Evolutionary conservation across 2,113 vertebrate species (phyloP).

Genomic region (Nycticebus coucang): DNA sequence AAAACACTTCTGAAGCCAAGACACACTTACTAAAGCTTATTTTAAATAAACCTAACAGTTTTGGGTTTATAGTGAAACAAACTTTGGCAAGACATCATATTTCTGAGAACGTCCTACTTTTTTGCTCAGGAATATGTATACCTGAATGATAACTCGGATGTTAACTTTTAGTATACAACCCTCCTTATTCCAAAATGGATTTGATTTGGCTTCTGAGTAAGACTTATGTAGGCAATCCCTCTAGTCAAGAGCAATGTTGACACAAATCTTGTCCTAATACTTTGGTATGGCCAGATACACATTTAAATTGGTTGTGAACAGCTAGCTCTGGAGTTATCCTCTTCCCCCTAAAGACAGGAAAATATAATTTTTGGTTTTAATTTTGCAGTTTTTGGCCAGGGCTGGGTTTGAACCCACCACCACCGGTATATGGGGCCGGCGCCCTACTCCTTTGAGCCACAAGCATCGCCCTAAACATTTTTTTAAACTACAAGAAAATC

Average conservation of each 20-base stretch:
- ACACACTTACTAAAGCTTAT: neutral
- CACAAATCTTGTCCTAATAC: neutral
- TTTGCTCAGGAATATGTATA: neutral
- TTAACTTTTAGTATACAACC: neutral
- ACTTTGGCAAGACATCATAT: neutral
- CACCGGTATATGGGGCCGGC: too few relatives aligned
- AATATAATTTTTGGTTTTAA: neutral
- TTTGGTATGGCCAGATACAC: neutral
- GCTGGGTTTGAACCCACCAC: too few relatives aligned
- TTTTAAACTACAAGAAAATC: neutral
- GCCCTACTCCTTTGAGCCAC: too few relatives aligned
- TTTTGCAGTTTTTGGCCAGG: too few relatives aligned
- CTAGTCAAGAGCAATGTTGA: neutral
- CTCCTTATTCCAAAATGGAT: neutral
- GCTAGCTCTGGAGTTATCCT: neutral
- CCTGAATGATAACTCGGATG: neutral
- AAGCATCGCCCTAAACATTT: too few relatives aligned
- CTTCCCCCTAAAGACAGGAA: neutral
- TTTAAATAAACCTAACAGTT: slow-evolving; percentile 51
- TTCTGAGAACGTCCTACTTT: neutral
- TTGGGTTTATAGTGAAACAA: neutral
- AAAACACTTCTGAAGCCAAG: slow-evolving; percentile 50
- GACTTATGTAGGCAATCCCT: neutral
- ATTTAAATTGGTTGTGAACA: slow-evolving; percentile 8
- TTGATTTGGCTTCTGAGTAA: neutral